A percentile compares a stretch with the other conserved stretches of the same genome.
phyloP scores from a whole-genome alignment of 2,113 vertebrate species.

The Nesoenas mayeri region DNA sequence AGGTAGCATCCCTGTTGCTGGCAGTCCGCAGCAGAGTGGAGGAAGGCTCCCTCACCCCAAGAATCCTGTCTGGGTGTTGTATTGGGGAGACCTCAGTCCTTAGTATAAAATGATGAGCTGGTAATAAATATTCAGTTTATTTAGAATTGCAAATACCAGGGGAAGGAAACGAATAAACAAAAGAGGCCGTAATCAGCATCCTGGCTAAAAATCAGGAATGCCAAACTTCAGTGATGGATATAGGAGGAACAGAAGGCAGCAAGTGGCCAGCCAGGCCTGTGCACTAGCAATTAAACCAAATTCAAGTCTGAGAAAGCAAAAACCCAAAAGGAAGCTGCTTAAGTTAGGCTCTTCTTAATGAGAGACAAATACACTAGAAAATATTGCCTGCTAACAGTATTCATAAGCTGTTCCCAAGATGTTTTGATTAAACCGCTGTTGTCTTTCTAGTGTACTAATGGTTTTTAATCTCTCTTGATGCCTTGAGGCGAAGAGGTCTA shows the following conservation, averaged over 20 bases:
- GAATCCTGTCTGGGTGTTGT: fast-evolving
- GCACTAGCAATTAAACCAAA: constrained; percentile 6
- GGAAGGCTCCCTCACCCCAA: background rate
- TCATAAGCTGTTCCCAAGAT: constrained; percentile 64
- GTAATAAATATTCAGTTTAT: constrained; percentile 64
- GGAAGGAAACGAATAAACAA: constrained; percentile 48
- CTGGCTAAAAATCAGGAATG: constrained; percentile 28
- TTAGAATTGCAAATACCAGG: constrained; percentile 67
- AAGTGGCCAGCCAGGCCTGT: background rate
- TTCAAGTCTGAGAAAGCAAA: background rate
- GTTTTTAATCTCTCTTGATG: constrained; percentile 61
- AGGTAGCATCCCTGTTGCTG: background rate
- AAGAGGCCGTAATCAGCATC: background rate
- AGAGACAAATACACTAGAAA: constrained; percentile 44
- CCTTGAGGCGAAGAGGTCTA: constrained; percentile 36
- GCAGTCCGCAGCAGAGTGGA: fast-evolving
- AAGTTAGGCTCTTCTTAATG: constrained; percentile 53
- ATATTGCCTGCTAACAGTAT: constrained; percentile 58
- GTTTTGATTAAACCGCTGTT: constrained; percentile 60
- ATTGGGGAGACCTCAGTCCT: background rate
- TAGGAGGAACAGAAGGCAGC: background rate
- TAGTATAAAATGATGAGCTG: background rate
- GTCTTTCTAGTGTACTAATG: constrained; percentile 59
- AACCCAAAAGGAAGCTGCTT: constrained; percentile 47
- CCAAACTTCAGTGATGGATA: background rate